A percentile compares a stretch with the other conserved stretches of the same genome.
phyloP scores from a whole-genome alignment of 2,888 invertebrate genomes.

The Bedellia somnulentella region DNA sequence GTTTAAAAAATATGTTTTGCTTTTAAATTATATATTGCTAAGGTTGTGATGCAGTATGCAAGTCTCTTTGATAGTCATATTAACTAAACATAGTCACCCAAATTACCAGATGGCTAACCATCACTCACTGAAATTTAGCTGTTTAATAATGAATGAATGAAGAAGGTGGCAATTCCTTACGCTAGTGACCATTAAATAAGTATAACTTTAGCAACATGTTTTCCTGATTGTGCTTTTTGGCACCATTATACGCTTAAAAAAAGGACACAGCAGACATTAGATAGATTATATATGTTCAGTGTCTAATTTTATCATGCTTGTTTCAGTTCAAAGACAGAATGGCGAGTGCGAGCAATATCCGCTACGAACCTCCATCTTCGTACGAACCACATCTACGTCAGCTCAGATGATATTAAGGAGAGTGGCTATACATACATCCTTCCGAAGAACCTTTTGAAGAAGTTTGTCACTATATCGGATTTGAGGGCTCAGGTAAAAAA shows the following conservation, averaged over 20 bases:
- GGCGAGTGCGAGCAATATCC: conserved; percentile 97
- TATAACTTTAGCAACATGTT: background rate
- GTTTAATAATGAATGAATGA: too few species aligned
- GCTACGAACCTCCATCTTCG: conserved; percentile 96
- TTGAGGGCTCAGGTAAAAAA: conserved; percentile 82
- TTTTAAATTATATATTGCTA: conserved; percentile 5
- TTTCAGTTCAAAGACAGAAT: conserved; percentile 92
- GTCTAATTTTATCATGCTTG: too few species aligned
- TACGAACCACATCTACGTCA: conserved; percentile 99
- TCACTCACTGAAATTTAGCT: too few species aligned
- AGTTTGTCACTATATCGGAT: conserved; percentile 99
- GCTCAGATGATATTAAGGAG: conserved; percentile 98
- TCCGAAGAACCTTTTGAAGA: conserved; percentile 96
- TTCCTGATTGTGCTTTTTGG: conserved; percentile 3
- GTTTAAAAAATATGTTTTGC: too few species aligned
- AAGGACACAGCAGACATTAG: too few species aligned
- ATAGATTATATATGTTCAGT: too few species aligned
- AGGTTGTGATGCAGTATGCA: too few species aligned
- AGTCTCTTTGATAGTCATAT: too few species aligned
- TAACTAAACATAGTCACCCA: too few species aligned
- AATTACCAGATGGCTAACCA: too few species aligned
- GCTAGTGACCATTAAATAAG: too few species aligned
- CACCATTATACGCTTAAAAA: background rate
- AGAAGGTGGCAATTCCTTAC: too few species aligned
- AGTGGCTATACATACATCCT: conserved; percentile 95